Evolutionary conservation across 2,113 vertebrate genomes (phyloP), one percentile per base, ranked within the genome.

Genomic region (Sinosuthora webbiana): DNA sequence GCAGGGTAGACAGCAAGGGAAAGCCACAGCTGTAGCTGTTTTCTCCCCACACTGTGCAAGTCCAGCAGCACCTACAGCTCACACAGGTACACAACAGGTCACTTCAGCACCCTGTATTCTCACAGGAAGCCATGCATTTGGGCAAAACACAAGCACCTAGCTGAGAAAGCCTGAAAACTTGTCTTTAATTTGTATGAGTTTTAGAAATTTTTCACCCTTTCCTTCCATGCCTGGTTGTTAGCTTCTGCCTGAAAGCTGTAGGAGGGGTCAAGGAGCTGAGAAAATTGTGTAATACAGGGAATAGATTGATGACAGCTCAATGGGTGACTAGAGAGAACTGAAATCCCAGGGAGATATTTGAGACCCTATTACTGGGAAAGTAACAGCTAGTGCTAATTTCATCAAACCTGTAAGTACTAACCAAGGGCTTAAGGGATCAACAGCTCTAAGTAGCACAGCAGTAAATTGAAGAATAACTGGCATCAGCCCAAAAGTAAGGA

Each of bases 11-110:
- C 10, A 49, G 9, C 8, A 84, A 90, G 16, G 14, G 24, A 85
- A 28, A 55, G 7, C 11, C 33, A 42, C 11, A 62, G 31, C 14
- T 69, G 21, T 5, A 63, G 4, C 10, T 55, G 6, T 47, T 82
- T 78, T 64, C 41, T 81, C 28, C 19, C 6, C 2, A 31, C 1
- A 1, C 17, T 1, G 0, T 42, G 50, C 28, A 83, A 59, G 88
- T n/a, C 22, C 13, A 81, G 31, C 21, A 78, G 35, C 16, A 59
- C 16, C 27, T 47, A 25, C 35, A 59, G 14, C 30, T 83, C 6
- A 1, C 24, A 31, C 14, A 0, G 0, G 8, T 47, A 15, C 21
- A 13, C 17, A 83, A 44, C 39, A 3, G 9, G n/a, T 45, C 10
- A 27, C 14, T 25, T 62, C 42, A 44, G 39, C 24, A 60, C 5